Evolutionary conservation across 2,888 invertebrate genomes (phyloP).

Genomic region (Fabriciana adippe): DNA sequence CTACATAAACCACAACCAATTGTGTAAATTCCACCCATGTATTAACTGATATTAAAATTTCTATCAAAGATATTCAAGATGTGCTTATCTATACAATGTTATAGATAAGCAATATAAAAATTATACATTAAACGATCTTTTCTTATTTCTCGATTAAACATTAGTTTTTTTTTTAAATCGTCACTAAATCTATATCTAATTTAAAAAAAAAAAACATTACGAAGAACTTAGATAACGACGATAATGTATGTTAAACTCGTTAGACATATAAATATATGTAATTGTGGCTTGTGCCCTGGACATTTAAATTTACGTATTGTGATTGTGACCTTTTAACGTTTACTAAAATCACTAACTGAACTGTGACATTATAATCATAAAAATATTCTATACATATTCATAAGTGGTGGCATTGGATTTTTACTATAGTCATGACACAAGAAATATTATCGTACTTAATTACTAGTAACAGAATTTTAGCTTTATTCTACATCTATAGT

Average conservation of each 20-base stretch:
- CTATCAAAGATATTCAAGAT: not conserved
- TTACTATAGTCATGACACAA: slow-evolving; percentile 6
- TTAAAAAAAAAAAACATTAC: not conserved
- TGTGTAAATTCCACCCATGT: slow-evolving; percentile 33
- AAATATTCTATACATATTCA: slow-evolving; percentile 10
- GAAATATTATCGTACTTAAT: not conserved
- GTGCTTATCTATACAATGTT: not conserved
- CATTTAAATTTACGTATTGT: not conserved
- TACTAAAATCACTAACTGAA: slow-evolving; percentile 4
- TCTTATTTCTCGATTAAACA: too few species aligned
- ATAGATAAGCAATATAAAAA: not conserved
- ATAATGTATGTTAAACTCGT: not conserved
- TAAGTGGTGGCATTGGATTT: slow-evolving; percentile 2
- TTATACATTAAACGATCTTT: not conserved
- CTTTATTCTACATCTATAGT: not conserved
- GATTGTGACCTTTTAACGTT: not conserved
- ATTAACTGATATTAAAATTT: slow-evolving; percentile 8
- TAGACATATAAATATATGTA: slow-evolving; percentile 1
- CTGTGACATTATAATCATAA: slow-evolving; percentile 15
- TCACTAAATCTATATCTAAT: too few species aligned
- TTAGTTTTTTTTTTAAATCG: too few species aligned
- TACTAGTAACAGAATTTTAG: not conserved
- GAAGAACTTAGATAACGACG: not conserved
- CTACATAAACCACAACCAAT: slow-evolving; percentile 34
- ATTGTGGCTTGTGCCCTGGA: not conserved